phyloP scores from a whole-genome alignment of 37 sponge, comb jelly and placozoan species.

The Haliclona indistincta region DNA sequence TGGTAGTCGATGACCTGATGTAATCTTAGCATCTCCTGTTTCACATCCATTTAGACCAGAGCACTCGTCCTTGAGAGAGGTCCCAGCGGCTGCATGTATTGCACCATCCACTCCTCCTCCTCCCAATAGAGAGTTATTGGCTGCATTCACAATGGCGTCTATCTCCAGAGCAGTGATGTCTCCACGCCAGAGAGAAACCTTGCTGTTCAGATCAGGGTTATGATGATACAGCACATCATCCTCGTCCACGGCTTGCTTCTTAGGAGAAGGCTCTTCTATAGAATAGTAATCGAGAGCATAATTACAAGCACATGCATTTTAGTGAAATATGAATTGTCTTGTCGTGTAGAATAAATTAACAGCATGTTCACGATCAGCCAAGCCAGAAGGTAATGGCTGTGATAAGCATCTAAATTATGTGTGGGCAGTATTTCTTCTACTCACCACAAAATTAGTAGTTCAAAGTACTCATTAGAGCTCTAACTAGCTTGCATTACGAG shows the following conservation, averaged over 20 bases:
- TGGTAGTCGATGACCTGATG: constrained; percentile 79
- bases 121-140: constrained; percentile 86
- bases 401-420: too few species aligned
- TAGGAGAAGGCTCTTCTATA: too few species aligned
- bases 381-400: too few species aligned
- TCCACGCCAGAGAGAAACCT: constrained; percentile 88
- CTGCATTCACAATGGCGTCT: constrained; percentile 98
- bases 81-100: constrained; percentile 85
- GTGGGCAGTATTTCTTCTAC: too few species aligned
- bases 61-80: constrained; percentile 71
- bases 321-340: background rate
- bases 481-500: background rate
- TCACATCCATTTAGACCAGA: constrained; percentile 58
- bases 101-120: constrained; percentile 98
- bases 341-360: too few species aligned
- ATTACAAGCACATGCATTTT: background rate
- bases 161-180: constrained; percentile 92
- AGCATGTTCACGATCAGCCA: too few species aligned
- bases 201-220: constrained; percentile 46
- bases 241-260: too few species aligned
- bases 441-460: too few species aligned
- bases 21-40: constrained; percentile 78
- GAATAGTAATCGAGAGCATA: too few species aligned
- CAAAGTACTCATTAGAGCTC: too few species aligned
- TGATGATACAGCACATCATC: background rate